Evolutionary conservation across 2,888 invertebrate species (phyloP).

Genomic region (Dendrolimus houi): DNA sequence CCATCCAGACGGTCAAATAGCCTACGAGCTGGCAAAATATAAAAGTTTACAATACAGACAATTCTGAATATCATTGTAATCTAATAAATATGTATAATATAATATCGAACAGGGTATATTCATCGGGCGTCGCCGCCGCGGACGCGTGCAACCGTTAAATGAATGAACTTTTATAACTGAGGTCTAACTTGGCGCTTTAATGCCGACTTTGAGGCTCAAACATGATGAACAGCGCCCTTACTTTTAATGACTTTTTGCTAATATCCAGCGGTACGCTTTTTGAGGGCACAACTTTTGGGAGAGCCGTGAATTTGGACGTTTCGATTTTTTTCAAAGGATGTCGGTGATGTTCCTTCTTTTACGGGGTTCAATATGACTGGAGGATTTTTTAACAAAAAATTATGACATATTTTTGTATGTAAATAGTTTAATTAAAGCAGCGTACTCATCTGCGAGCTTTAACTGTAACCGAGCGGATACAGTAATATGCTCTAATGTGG

Average conservation of each 20-base stretch:
- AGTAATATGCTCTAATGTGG: too few species aligned
- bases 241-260: slow-evolving; percentile 76
- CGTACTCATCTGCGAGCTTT: too few species aligned
- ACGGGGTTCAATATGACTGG: not conserved
- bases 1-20: too few species aligned
- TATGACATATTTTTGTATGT: too few species aligned
- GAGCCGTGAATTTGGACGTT: slow-evolving; percentile 31
- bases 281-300: slow-evolving; percentile 44
- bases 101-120: slow-evolving; percentile 22
- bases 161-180: slow-evolving; percentile 74
- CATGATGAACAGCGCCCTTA: slow-evolving; percentile 69
- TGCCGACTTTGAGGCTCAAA: slow-evolving; percentile 58
- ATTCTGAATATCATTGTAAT: not conserved
- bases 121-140: slow-evolving; percentile 39
- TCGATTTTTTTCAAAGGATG: slow-evolving; percentile 32
- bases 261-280: slow-evolving; percentile 58
- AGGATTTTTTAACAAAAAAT: too few species aligned
- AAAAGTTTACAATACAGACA: not conserved
- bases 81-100: not conserved
- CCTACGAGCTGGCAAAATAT: too few species aligned
- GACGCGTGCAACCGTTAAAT: slow-evolving; percentile 69
- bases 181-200: slow-evolving; percentile 55
- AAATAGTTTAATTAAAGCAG: too few species aligned
- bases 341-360: not conserved
- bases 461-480: too few species aligned